These are phyloP conservation scores for Mizuhopecten yessoensis DNA, from an alignment of 1,140 invertebrate genomes.

Conservation along the genomic window DNA sequence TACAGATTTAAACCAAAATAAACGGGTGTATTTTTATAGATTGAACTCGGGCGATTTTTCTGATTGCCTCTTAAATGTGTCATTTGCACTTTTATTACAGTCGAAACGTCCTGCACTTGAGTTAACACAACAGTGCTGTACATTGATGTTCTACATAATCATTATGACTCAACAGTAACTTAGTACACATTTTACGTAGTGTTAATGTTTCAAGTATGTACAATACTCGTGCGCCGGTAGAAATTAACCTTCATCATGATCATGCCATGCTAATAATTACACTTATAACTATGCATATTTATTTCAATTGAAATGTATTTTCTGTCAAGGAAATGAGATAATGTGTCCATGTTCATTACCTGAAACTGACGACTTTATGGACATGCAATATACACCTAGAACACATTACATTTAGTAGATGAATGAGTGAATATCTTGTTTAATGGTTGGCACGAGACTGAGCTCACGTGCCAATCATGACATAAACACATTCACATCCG, in stretches of 20 bases:
- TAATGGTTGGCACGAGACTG: background rate
- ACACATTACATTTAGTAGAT: background rate
- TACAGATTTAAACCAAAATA: background rate
- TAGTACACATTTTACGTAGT: background rate
- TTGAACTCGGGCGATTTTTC: background rate
- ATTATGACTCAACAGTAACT: background rate
- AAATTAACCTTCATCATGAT: background rate
- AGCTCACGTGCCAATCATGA: background rate
- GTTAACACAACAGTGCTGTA: background rate
- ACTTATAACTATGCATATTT: background rate
- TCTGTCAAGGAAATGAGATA: background rate
- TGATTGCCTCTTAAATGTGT: background rate
- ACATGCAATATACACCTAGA: background rate
- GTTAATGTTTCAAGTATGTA: background rate
- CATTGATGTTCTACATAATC: background rate
- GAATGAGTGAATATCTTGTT: background rate
- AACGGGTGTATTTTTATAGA: background rate
- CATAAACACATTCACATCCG: background rate
- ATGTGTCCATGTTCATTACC: background rate
- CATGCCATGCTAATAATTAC: background rate
- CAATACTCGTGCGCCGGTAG: background rate
- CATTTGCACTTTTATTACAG: background rate
- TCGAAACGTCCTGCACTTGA: background rate
- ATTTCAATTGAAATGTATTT: constrained; percentile 20
- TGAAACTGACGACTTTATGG: constrained; percentile 16